Conservation (phyloP, 2,113 vertebrate species). For the Pan troglodytes region NHGRI_mPanTro3-v2.1_pri NC_072421.2:110099001-110099500, state of each 20-base stretch:
- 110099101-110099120: neutral
- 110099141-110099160: neutral
- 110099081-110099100: neutral
- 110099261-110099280: neutral
- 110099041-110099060: slow-evolving; percentile 30
- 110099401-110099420: neutral
- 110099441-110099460: no score
- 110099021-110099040: neutral
- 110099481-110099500: no score
- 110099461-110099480: no score
- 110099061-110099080: neutral
- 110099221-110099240: neutral
- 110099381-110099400: neutral
- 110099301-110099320: neutral
- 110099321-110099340: neutral
- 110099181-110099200: neutral
- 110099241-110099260: slow-evolving; percentile 21
- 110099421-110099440: no score
- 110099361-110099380: neutral
- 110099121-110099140: neutral
- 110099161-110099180: neutral
- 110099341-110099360: neutral
- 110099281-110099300: neutral
- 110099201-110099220: neutral
- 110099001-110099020: neutral